phyloP scores from a whole-genome alignment of 2,888 invertebrate species.

The Amphiduros pacificus region DNA sequence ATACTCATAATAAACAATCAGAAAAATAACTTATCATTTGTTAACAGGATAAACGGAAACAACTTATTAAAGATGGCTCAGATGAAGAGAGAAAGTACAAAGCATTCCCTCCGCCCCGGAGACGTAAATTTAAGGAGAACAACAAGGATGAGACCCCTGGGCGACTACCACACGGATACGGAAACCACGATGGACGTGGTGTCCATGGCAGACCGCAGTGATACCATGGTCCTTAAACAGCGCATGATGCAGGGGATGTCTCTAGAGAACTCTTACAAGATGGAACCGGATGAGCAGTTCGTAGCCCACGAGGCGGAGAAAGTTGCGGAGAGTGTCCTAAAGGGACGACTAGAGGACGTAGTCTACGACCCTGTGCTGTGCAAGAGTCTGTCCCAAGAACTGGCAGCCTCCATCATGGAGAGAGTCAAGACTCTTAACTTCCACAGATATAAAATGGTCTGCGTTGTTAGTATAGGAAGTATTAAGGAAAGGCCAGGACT shows the following conservation, averaged over 20 bases:
- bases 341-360: slow-evolving; percentile 12
- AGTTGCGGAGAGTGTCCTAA: slow-evolving; percentile 17
- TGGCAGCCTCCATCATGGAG: slow-evolving; percentile 44
- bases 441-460: slow-evolving; percentile 46
- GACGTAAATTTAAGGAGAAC: too few species aligned
- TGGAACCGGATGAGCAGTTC: not conserved
- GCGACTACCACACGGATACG: not conserved
- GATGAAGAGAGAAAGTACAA: too few species aligned
- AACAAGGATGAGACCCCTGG: too few species aligned
- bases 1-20: too few species aligned
- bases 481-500: slow-evolving; percentile 46
- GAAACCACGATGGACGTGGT: not conserved
- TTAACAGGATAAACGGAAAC: too few species aligned
- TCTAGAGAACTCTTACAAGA: not conserved
- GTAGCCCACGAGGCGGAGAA: slow-evolving; percentile 6
- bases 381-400: slow-evolving; percentile 39
- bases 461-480: slow-evolving; percentile 50
- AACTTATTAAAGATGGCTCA: too few species aligned
- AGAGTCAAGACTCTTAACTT: slow-evolving; percentile 37
- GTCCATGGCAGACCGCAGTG: not conserved
- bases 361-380: slow-evolving; percentile 40
- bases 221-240: too few species aligned
- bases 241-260: too few species aligned
- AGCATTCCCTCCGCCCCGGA: too few species aligned
- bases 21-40: too few species aligned